Evolutionary conservation across 1,140 invertebrate species (phyloP), one percentile per base, ranked within the genome.

Genomic region (Drosophila suzukii): DNA sequence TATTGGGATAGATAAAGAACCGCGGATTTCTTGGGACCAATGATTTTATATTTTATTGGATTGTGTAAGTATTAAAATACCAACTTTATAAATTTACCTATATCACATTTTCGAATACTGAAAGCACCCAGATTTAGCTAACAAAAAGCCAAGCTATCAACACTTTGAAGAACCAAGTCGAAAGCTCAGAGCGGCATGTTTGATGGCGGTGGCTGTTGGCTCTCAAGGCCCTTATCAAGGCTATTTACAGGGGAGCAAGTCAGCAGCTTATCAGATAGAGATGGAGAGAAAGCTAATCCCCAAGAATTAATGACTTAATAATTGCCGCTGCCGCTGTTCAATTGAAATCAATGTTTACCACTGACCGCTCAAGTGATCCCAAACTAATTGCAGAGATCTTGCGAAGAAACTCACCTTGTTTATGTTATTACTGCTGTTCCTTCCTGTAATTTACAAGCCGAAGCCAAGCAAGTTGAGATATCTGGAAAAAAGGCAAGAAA

Each of bases 201-300:
- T 75, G 70, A 38, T 74, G 60, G 71, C 49, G 54, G 57, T 41
- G 43, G 24, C 32, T 47, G 32, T 36, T 57, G 60, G 39, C 43
- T 73, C 58, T 63, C 73, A 75, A 75, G 73, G 73, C 72, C 47
- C 73, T 75, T 75, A 75, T 67, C 73, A 75, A 75, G 73, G 73
- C 73, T 67, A 67, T 41, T 58, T 41, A 17, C 15, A 47, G 60
- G 27, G 8, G 36, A 65, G 43, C 30, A 49, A 56, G 24, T 4
- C 32, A 53, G 49, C 17, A 20, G 24, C 58, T 62, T 63, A 75
- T 39, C 11, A 50, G 17, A 43, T 30, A 36, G 8, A 43, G 62
- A 50, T 46, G 15, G 34, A 44, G 17, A 20, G 27, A 54, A 20
- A 61, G 36, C 63, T 68, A 71, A 71, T 71, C 34, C 59, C 30